Conservation (phyloP, 2,888 invertebrate genomes). For the Catocala sponsa region DNA sequence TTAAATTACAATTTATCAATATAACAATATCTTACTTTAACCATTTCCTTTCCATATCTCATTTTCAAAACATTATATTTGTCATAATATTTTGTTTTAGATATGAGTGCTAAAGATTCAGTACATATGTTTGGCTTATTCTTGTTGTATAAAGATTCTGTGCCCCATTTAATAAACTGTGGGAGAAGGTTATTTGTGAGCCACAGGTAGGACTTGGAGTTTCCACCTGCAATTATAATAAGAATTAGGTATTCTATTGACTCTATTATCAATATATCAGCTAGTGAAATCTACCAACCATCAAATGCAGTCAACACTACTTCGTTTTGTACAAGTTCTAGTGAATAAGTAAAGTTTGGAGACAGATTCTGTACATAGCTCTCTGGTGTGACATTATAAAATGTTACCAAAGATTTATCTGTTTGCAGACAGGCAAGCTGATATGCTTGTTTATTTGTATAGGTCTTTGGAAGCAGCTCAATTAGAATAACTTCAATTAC, state of each 20-base stretch:
- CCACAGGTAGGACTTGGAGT: conserved; percentile 81
- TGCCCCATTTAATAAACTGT: conserved; percentile 90
- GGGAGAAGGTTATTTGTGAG: conserved; percentile 86
- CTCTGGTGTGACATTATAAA: conserved; percentile 79
- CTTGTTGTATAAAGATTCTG: conserved; percentile 65
- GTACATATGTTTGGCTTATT: conserved; percentile 57
- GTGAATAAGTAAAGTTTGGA: conserved; percentile 82
- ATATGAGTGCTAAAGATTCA: conserved; percentile 90
- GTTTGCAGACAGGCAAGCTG: conserved; percentile 78
- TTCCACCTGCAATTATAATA: conserved; percentile 59
- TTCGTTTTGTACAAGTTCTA: conserved; percentile 70
- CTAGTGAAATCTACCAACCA: conserved; percentile 60
- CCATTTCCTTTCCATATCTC: conserved; percentile 92
- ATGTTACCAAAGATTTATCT: conserved; percentile 69
- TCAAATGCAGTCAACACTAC: conserved; percentile 75
- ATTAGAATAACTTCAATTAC: conserved; percentile 62
- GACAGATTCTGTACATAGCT: conserved; percentile 71
- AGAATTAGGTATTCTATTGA: too few species aligned
- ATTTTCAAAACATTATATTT: conserved; percentile 92
- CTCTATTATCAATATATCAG: too few species aligned
- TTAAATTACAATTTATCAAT: too few species aligned
- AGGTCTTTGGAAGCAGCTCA: conserved; percentile 77
- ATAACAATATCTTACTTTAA: conserved; percentile 82
- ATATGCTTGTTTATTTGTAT: conserved; percentile 64
- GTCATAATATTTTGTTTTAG: conserved; percentile 90